Conservation (phyloP, 2,888 invertebrate species). For the Trilocha varians region DNA sequence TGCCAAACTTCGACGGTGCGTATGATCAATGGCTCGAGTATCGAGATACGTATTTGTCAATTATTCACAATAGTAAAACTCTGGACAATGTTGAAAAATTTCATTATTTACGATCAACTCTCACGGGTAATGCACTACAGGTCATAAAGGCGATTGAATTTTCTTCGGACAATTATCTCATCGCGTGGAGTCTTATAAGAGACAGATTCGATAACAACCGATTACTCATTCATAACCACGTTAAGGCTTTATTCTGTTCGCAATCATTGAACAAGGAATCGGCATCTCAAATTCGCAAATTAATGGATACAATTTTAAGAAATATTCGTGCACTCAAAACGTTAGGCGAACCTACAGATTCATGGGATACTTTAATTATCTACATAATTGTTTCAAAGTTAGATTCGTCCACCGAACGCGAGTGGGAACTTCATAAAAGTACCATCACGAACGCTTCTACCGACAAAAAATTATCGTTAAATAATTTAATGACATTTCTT, state of each 20-base stretch:
- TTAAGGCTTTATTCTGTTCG: slow-evolving; percentile 3
- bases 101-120: slow-evolving; percentile 12
- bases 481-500: neutral
- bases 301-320: slow-evolving; percentile 7
- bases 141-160: slow-evolving; percentile 13
- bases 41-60: slow-evolving; percentile 10
- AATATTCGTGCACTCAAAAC: slow-evolving; percentile 1
- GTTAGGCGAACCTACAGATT: too few relatives aligned
- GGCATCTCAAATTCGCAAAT: neutral
- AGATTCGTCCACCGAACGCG: neutral
- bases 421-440: neutral
- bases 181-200: slow-evolving; percentile 5
- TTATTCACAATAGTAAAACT: slow-evolving; percentile 10
- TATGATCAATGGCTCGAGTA: slow-evolving; percentile 16
- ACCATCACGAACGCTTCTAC: neutral
- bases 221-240: slow-evolving; percentile 4
- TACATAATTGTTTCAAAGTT: neutral
- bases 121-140: slow-evolving; percentile 8
- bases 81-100: slow-evolving; percentile 12
- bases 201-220: slow-evolving; percentile 6
- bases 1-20: slow-evolving; percentile 14
- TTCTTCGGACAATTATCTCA: slow-evolving; percentile 1
- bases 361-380: too few relatives aligned
- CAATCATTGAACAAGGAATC: neutral
- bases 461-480: neutral